Percentiles rank a stretch among this genome's conserved stretches.
Conservation (phyloP, 2,113 vertebrate species). For the Corythornis vintsioides region DNA sequence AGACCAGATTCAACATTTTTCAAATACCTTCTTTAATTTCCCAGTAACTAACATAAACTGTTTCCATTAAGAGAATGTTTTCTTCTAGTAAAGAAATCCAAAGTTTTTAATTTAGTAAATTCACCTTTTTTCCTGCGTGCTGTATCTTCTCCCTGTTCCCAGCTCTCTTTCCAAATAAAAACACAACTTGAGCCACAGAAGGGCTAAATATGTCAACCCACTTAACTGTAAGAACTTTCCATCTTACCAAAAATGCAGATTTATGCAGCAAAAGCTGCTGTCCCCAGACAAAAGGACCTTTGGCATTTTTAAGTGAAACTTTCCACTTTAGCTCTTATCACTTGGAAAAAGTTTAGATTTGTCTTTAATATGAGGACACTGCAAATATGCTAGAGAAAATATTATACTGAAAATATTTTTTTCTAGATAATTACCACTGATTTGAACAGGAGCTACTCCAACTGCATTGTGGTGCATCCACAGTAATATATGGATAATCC, state of each 20-base stretch:
- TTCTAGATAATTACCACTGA: background rate
- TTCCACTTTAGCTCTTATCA: background rate
- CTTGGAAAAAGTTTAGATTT: background rate
- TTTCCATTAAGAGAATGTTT: conserved; percentile 33
- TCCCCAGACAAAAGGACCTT: background rate
- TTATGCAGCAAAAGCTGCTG: background rate
- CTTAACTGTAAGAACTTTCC: background rate
- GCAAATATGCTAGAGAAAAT: background rate
- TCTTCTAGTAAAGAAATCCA: background rate
- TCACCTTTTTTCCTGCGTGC: conserved; percentile 1
- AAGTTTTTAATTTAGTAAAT: background rate
- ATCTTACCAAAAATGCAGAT: background rate
- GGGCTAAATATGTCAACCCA: background rate
- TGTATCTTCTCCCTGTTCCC: conserved; percentile 1
- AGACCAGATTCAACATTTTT: conserved; percentile 27
- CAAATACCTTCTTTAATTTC: conserved; percentile 51
- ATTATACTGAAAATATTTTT: background rate
- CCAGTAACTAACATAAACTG: background rate
- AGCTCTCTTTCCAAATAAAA: background rate
- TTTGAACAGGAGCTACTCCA: background rate
- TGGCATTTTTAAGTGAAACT: background rate
- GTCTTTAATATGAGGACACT: background rate
- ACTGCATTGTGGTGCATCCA: background rate
- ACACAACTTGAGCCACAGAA: conserved; percentile 8
- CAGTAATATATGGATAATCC: background rate